Percentiles rank a stretch among this genome's conserved stretches.
These are phyloP conservation scores for Linnaemya tessellans DNA, from an alignment of 2,888 invertebrate species.

Conservation along the genomic window DNA sequence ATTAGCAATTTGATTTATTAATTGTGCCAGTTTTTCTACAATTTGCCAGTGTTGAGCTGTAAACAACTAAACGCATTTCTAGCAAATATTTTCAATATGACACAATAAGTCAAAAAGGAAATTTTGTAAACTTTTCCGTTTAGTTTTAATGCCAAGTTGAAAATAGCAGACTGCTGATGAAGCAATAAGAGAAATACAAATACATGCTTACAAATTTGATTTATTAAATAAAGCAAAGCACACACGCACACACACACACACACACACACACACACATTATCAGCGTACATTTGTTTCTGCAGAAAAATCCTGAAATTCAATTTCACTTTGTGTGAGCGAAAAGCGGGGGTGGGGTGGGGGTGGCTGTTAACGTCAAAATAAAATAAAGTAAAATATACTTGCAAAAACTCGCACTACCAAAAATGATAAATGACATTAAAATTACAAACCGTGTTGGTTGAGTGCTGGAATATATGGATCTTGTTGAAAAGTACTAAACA, in stretches of 20 bases:
- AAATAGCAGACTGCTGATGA: slow-evolving; percentile 47
- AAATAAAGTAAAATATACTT: slow-evolving; percentile 24
- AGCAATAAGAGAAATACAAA: slow-evolving; percentile 3
- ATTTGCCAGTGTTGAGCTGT: no score
- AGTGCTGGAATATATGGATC: slow-evolving; percentile 10
- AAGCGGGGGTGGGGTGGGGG: no score
- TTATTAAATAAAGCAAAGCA: slow-evolving; percentile 50
- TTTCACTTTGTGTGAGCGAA: background rate
- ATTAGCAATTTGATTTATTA: slow-evolving; percentile 10
- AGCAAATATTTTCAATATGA: slow-evolving; percentile 28
- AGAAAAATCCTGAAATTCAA: background rate
- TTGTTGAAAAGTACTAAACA: slow-evolving; percentile 3
- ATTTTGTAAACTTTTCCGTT: background rate
- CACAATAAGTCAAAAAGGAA: slow-evolving; percentile 32
- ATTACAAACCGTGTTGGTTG: slow-evolving; percentile 25
- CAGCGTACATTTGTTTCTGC: background rate
- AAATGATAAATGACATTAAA: slow-evolving; percentile 63
- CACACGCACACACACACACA: background rate
- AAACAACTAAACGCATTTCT: slow-evolving; percentile 39
- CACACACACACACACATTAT: background rate
- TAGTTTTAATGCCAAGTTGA: background rate
- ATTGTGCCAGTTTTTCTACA: background rate
- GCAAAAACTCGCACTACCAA: slow-evolving; percentile 27
- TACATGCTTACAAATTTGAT: slow-evolving; percentile 44
- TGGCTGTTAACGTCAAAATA: background rate